Evolutionary conservation across 2,888 invertebrate genomes (phyloP), one percentile per base, ranked within the genome.

Genomic region (Spilosoma lubricipeda): DNA sequence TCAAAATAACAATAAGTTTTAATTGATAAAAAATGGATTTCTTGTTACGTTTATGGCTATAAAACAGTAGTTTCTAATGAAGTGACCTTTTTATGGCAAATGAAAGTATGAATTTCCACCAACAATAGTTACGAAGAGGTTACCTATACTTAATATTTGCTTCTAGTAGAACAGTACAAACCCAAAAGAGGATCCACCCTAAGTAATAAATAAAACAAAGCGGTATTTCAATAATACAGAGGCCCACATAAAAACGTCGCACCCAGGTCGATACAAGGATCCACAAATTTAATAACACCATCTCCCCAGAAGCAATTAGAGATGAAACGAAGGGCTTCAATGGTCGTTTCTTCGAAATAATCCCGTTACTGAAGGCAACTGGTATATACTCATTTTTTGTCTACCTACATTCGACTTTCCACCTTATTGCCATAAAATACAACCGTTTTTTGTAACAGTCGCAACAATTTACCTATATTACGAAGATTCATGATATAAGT

Each of bases 221-320:
- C 75, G 72, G 76, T 81, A 83, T 81, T 76, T 79, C 78, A 83
- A 78, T 84, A 83, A 76, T 74, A 79, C 74, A 74, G 67, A 59
- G 36, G 64, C 71, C 76, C 78, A 79, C 78, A 80, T 84, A 82
- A 85, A 84, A 85, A 80, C 72, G 69, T 77, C 78, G 74, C n/a
- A 56, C 45, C 18, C 77, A 72, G 79, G 83, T 85, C 85, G 79
- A 82, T 86, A 63, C 42, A 71, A 80, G 77, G 77, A 83, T 86
- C 80, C 84, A 82, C 82, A 87, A 83, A 85, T 86, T 86, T 86
- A 86, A 86, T 86, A 84, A 84, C 82, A 84, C 74, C 85, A 82
- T 78, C 86, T 90, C 88, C 91, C 86, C 83, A 82, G 88, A 90
- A 90, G 89, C 88, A 92, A 91, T 92, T 91, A 91, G 87, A 89